A percentile compares a stretch with the other conserved stretches of the same genome.
phyloP scores from a whole-genome alignment of 1,140 invertebrate genomes.

The Penaeus chinensis region DNA sequence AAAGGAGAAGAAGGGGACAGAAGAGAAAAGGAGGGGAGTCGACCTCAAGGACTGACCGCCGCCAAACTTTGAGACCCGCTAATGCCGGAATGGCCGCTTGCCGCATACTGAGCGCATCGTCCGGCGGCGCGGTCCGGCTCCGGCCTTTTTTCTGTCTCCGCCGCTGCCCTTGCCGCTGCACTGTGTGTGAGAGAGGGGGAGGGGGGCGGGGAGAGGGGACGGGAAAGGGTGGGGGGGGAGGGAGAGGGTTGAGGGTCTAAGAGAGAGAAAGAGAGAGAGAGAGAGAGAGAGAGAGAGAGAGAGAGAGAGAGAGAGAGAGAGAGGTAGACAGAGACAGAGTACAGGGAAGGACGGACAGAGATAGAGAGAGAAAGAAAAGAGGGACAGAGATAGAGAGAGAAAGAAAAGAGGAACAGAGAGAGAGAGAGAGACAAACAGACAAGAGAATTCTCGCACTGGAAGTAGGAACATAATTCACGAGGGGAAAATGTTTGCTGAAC shows the following conservation, averaged over 20 bases:
- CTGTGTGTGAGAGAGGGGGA: background rate
- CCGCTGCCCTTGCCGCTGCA: background rate
- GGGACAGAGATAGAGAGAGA: background rate
- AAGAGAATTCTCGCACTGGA: background rate
- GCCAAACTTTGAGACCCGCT: background rate
- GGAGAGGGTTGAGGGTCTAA: background rate
- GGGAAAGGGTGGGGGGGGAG: background rate
- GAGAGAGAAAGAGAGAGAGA: background rate
- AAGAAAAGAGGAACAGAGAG: background rate
- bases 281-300: background rate
- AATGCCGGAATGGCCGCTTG: background rate
- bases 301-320: background rate
- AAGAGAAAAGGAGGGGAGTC: background rate
- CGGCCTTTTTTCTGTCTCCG: too few species aligned
- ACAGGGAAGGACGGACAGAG: background rate
- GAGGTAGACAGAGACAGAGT: background rate
- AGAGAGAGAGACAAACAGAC: background rate
- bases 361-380: background rate
- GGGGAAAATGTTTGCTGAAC: too few species aligned
- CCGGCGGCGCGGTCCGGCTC: too few species aligned
- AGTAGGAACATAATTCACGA: too few species aligned
- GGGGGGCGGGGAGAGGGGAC: background rate
- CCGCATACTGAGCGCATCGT: too few species aligned
- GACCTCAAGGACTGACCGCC: background rate
- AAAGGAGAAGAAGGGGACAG: background rate